Conservation (phyloP, 2,797 vertebrate genomes). For the Megalops cyprinoides region DNA sequence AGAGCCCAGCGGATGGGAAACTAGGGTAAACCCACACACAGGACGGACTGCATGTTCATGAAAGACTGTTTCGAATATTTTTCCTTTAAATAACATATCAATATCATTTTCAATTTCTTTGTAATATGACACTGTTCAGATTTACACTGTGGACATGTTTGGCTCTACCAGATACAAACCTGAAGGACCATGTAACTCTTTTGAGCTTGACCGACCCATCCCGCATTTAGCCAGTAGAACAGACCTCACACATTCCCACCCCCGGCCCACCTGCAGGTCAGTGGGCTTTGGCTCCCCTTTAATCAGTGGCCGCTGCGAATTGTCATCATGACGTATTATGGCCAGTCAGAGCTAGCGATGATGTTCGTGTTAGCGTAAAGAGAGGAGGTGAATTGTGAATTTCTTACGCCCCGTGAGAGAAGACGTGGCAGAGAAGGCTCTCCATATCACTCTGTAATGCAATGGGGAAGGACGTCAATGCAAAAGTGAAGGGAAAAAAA, state of each 20-base stretch:
- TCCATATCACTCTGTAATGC: too few relatives aligned
- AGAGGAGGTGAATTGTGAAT: not conserved
- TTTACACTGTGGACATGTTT: not conserved
- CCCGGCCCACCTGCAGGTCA: slow-evolving; percentile 4
- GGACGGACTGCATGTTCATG: slow-evolving; percentile 14
- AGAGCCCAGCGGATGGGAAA: slow-evolving; percentile 56
- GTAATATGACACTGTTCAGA: not conserved
- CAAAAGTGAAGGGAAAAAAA: slow-evolving; percentile 34
- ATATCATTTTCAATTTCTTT: not conserved
- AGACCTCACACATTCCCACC: not conserved
- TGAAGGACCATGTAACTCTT: not conserved
- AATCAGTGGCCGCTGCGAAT: not conserved
- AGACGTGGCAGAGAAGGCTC: not conserved
- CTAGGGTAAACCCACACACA: slow-evolving; percentile 48
- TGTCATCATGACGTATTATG: not conserved
- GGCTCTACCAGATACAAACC: not conserved
- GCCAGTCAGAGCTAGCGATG: not conserved
- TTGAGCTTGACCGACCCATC: not conserved
- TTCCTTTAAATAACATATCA: not conserved
- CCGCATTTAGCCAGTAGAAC: not conserved
- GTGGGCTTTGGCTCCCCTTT: not conserved
- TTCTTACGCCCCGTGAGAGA: not conserved
- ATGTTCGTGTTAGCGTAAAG: not conserved
- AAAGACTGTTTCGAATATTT: not conserved
- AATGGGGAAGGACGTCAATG: not conserved